Conservation (phyloP, 2,797 vertebrate species). For the Manis javanica region DNA sequence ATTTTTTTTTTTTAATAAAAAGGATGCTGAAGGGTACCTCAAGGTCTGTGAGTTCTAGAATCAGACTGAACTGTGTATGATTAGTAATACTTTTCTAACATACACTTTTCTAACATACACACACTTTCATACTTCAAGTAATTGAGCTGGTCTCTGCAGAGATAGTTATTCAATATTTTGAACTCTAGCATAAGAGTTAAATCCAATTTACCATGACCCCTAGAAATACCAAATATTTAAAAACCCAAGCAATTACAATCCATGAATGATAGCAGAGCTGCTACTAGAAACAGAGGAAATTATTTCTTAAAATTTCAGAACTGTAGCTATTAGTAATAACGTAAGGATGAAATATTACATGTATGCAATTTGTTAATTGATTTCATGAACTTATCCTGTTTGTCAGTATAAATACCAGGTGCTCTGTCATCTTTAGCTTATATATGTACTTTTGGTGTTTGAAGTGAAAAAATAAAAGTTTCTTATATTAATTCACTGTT, state of each 20-base stretch:
- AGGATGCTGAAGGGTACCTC: conserved; percentile 25
- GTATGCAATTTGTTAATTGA: neutral
- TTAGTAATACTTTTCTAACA: neutral
- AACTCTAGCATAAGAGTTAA: neutral
- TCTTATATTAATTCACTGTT: neutral
- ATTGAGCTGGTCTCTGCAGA: neutral
- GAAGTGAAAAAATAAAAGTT: neutral
- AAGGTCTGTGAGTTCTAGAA: conserved; percentile 12
- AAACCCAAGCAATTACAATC: neutral
- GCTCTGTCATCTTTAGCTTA: neutral
- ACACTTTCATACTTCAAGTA: neutral
- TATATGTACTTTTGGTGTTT: neutral
- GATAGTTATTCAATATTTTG: neutral
- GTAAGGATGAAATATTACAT: neutral
- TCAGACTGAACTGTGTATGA: neutral
- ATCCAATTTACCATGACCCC: neutral
- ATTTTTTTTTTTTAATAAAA: neutral
- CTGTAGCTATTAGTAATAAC: neutral
- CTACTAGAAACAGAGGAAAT: neutral
- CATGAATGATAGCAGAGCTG: neutral
- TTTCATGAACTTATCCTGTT: neutral
- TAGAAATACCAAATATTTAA: neutral
- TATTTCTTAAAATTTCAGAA: neutral
- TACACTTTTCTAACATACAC: neutral
- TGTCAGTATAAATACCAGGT: neutral